Percentiles rank a stretch among this genome's conserved stretches.
Conservation (phyloP, 1,140 invertebrate genomes). For the Drosophila punjabiensis region DNA sequence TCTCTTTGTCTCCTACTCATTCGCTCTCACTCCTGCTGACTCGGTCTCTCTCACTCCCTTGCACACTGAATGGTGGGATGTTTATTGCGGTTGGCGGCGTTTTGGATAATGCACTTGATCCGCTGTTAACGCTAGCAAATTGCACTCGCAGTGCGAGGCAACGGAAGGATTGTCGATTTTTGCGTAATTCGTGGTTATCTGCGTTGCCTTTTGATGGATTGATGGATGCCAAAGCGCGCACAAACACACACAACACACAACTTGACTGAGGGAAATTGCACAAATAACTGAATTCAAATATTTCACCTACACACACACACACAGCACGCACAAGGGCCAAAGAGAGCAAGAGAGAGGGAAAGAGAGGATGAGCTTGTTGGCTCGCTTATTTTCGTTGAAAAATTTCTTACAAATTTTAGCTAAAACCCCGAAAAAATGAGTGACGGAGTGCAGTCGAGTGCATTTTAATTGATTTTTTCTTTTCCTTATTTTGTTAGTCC, state of each 20-base stretch:
- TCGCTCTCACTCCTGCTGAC: background rate
- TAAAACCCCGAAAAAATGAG: conserved; percentile 46
- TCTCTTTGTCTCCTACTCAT: background rate
- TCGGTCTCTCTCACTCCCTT: conserved; percentile 1
- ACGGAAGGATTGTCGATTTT: conserved; percentile 20
- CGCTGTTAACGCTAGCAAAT: conserved; percentile 11
- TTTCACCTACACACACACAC: conserved; percentile 34
- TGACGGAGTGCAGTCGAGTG: conserved; percentile 65
- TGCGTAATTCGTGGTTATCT: conserved; percentile 20
- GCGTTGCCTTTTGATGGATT: conserved; percentile 31
- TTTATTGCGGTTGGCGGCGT: conserved; percentile 58
- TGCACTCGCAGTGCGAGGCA: background rate
- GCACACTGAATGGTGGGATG: conserved; percentile 45
- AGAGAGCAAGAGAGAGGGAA: conserved; percentile 8
- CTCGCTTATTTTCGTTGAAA: conserved; percentile 38
- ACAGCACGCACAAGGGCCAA: conserved; percentile 5
- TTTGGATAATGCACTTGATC: conserved; percentile 45
- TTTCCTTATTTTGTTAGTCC: conserved; percentile 15
- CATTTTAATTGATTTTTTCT: conserved; percentile 83
- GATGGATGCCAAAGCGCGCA: conserved; percentile 53
- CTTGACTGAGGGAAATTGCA: conserved; percentile 80
- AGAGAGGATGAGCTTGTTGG: conserved; percentile 14
- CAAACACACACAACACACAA: conserved; percentile 66
- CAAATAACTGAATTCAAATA: conserved; percentile 81
- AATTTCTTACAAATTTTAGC: conserved; percentile 68